These are phyloP conservation scores for Sparus aurata DNA, from an alignment of 2,797 vertebrate species.

Conservation along the genomic window DNA sequence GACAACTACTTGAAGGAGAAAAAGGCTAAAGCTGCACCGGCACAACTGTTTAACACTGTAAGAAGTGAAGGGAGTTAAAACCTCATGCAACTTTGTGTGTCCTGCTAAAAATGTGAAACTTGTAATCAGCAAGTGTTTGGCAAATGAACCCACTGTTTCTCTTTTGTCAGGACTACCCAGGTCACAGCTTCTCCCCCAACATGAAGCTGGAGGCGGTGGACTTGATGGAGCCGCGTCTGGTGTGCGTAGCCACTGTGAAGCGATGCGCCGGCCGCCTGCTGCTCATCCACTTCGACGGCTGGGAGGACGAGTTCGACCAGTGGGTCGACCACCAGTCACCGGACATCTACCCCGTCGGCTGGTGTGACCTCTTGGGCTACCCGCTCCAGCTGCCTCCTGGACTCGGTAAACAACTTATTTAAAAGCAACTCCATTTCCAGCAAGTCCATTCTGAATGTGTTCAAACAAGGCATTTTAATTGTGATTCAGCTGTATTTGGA, in stretches of 20 bases:
- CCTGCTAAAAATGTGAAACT: too few relatives aligned
- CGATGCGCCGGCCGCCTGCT: slow-evolving; percentile 91
- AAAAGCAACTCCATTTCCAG: background rate
- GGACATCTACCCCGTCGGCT: slow-evolving; percentile 96
- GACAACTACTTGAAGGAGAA: slow-evolving; percentile 89
- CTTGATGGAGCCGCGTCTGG: slow-evolving; percentile 96
- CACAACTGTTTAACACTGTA: slow-evolving; percentile 92
- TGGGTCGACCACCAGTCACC: slow-evolving; percentile 97
- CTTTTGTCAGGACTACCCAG: slow-evolving; percentile 88
- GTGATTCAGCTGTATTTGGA: background rate
- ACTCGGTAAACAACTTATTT: slow-evolving; percentile 80
- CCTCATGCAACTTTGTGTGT: too few relatives aligned
- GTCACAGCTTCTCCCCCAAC: slow-evolving; percentile 90
- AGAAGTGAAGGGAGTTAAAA: slow-evolving; percentile 50
- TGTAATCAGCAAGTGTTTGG: too few relatives aligned
- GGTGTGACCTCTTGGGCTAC: slow-evolving; percentile 94
- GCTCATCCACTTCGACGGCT: slow-evolving; percentile 96
- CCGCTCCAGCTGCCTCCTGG: slow-evolving; percentile 93
- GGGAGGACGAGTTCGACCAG: slow-evolving; percentile 97
- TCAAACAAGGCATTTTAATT: background rate
- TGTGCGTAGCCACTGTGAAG: slow-evolving; percentile 95
- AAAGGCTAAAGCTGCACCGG: slow-evolving; percentile 84
- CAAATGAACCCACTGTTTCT: background rate
- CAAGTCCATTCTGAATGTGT: background rate
- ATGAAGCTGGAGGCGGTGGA: slow-evolving; percentile 98